These are phyloP conservation scores for Patagioenas fasciata DNA, from an alignment of 2,113 vertebrate genomes.

Conservation along the genomic window DNA sequence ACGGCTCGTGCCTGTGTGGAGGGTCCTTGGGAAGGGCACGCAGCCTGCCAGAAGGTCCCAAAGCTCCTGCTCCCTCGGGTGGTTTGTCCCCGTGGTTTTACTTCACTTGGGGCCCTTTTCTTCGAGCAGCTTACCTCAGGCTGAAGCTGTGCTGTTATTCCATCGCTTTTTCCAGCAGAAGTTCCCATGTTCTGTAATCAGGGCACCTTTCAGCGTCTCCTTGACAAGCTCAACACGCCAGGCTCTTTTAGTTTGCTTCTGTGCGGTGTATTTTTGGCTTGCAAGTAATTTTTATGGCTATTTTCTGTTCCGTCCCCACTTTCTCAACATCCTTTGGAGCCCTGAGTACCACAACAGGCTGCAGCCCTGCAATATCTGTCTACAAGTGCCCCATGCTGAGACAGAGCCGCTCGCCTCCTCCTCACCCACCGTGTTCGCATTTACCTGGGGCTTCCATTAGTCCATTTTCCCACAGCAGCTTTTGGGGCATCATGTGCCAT, in stretches of 20 bases:
- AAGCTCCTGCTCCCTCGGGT: fast-evolving
- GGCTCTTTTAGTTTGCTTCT: background rate
- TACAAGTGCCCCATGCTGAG: conserved; percentile 23
- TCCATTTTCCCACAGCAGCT: background rate
- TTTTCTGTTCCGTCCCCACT: background rate
- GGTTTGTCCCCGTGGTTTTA: background rate
- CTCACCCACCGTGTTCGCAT: background rate
- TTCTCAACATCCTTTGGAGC: background rate
- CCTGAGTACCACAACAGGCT: conserved; percentile 11
- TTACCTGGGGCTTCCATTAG: conserved; percentile 32
- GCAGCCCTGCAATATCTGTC: background rate
- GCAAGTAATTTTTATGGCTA: background rate
- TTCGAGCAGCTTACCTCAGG: background rate
- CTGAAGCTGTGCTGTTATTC: background rate
- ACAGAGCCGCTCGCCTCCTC: background rate
- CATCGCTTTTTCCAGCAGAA: fast-evolving
- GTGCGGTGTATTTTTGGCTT: background rate
- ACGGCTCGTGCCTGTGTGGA: background rate
- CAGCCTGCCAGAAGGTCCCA: background rate
- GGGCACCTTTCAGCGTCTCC: background rate
- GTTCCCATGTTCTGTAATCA: background rate
- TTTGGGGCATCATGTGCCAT: conserved; percentile 21
- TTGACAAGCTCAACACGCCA: background rate
- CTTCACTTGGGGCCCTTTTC: background rate
- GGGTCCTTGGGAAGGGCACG: background rate